phyloP scores from a whole-genome alignment of 35 echinoderm and acorn worm species.

The Ptychodera flava region DNA sequence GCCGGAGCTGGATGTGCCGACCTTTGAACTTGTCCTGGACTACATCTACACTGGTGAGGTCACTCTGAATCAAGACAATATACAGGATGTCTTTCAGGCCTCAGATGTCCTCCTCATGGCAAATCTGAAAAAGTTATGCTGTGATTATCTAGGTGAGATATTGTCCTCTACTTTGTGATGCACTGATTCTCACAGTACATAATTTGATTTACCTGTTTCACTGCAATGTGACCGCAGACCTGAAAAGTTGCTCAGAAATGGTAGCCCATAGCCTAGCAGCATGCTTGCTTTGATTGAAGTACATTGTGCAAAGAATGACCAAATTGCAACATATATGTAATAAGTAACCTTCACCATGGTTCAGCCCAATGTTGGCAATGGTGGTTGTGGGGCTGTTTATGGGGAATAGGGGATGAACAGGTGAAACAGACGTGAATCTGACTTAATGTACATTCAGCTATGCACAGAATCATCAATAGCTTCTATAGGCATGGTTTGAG shows the following conservation, averaged over 20 bases:
- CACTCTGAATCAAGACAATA: constrained; percentile 2
- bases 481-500: too few species aligned
- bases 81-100: constrained; percentile 7
- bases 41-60: constrained; percentile 4
- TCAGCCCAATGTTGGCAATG: too few species aligned
- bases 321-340: too few species aligned
- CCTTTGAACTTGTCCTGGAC: constrained; percentile 6
- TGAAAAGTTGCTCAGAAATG: neutral
- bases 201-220: neutral
- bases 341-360: too few species aligned
- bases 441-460: too few species aligned
- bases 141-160: constrained; percentile 11
- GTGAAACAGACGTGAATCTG: too few species aligned
- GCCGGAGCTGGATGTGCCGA: neutral
- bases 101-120: constrained; percentile 4
- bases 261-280: neutral
- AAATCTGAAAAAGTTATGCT: constrained; percentile 3
- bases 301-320: too few species aligned
- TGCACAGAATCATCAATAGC: too few species aligned
- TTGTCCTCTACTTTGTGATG: neutral
- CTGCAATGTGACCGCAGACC: neutral
- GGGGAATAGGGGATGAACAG: too few species aligned
- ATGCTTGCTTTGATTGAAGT: neutral
- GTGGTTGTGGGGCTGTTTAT: too few species aligned
- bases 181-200: neutral